Evolutionary conservation across 2,888 invertebrate species (phyloP), one percentile per base, ranked within the genome.

Genomic region (Agapostemon virescens): DNA sequence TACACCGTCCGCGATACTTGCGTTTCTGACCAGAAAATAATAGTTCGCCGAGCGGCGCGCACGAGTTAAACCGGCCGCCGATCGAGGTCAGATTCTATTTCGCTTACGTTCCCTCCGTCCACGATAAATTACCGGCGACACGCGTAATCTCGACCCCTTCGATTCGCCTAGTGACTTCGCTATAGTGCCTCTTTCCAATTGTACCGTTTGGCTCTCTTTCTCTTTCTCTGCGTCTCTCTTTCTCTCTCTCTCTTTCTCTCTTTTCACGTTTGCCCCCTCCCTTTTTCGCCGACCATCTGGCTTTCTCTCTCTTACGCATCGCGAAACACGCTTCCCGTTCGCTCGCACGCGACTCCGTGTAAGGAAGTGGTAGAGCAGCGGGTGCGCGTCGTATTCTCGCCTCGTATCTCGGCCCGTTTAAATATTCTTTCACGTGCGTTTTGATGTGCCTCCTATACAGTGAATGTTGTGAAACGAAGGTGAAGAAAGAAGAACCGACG

Each of bases 391-490:
- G 82, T 69, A 52, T 45, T 69, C 72, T 66, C 42, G 70, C 42
- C 71, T 49, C 69, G 58, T 52, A 20, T n/a, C 49, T 26, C 49
- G 64, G 71, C 15, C 20, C 61, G 71, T 75, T 69, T 30, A 7
- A 30, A 74, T 58, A 55, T 15, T 17, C 33, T 76, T 71, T 79
- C 76, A 80, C 83, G 85, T 86, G 86, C 36, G 4, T 33, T 70
- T 71, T 68, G 77, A 58, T 86, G 86, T 77, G 71, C 73, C 73
- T 84, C 72, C 61, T 42, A n/a, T 49, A 33, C 33, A 86, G 79
- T 83, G 82, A 86, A 84, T 86, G 86, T 86, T 83, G 81, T 86
- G 87, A 79, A 69, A 82, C 76, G 76, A 69, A 75, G 84, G 81
- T 77, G 87, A 78, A 80, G 85, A 78, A 78, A 74, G 80, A 85